Base-by-base conservation (phyloP, 2,113 vertebrate genomes). In the Lanius ludovicianus region DNA sequence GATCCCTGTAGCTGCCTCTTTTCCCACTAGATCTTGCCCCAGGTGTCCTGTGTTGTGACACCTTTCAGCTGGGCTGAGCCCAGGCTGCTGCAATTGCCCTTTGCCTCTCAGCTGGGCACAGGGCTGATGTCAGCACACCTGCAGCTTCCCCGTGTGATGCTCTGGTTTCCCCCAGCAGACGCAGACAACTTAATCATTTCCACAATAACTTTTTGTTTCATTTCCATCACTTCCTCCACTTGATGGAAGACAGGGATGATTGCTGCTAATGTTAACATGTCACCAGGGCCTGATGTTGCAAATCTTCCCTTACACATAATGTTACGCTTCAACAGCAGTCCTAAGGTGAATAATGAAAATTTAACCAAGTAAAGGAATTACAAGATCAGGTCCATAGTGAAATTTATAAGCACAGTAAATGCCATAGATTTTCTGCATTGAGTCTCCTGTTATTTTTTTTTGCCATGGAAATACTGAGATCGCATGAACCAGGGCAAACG, bases 371-470 rank as follows among this genome's bases (percentile, higher is more conserved):
- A 82, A 90, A 90, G 37, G 49, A 89, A 79, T 91, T 82, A 87
- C 21, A 79, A 76, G 83, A 84, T 84, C 69, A 87, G n/a, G 25
- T 37, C 41, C 53, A 81, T 5, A 42, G 37, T 53, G 62, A 92
- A 69, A 82, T 87, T 90, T 82, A 92, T 92, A 94, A 96, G 92
- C 73, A 96, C 30, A 90, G 46, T 67, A 82, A 94, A 94, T 71
- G 85, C 77, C 73, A 90, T 71, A 73, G 41, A 82, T 81, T 93
- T 94, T 82, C 73, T 91, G 4, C 42, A 49, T 4, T 2, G 1
- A 76, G 25, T 50, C 60, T 88, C 59, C 57, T 46, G 53, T 31
- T 71, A 6, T n/a, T 84, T 93, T 52, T 52, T 87, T 85, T 88
- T 74, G 55, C 79, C 4, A 6, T 86, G 60, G 88, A 96, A 95